Evolutionary conservation across 2,113 vertebrate species (phyloP), one percentile per base, ranked within the genome.

Genomic region (Notechis scutatus): DNA sequence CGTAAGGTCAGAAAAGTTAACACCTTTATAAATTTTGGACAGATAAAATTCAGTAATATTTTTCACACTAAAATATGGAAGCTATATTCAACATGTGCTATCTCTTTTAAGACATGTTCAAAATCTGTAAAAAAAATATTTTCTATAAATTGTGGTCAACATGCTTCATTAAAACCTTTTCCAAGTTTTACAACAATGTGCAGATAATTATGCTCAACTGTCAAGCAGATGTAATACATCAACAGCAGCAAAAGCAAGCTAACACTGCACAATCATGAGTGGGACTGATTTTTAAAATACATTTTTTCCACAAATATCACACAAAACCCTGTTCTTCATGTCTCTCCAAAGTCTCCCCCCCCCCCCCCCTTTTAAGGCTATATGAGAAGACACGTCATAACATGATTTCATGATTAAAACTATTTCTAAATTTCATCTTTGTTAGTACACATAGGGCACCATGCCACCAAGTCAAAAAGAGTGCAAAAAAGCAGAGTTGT

Each of bases 201-300:
- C 96, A 92, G 96, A 95, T 92, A 93, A 93, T 97, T 95, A n/a
- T 86, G 93, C 93, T 92, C 91, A 94, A 97, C 96, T 86, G 87
- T 94, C 97, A 89, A 96, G 95, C 94, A 93, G 94, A 94, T 93
- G 97, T 96, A 96, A 94, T 94, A 97, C 97, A 94, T 96, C 93
- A 97, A 96, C 90, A 96, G 96, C 95, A 96, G 97, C 97, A 96
- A 96, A 94, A 96, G 95, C 93, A 94, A 97, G 95, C 95, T 95
- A 98, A 98, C 97, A 98, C 98, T 98, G 98, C 97, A 97, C 97
- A 97, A 97, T 91, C 64, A 89, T 81, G 95, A 50, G 34, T 88
- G 91, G 20, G 88, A 88, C 26, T 95, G 95, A 96, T 95, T 95
- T 95, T 34, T 91, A 94, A 95, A 96, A 96, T 93, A 95, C 87